phyloP scores from a whole-genome alignment of 2,797 vertebrate genomes.

The Pygocentrus nattereri region DNA sequence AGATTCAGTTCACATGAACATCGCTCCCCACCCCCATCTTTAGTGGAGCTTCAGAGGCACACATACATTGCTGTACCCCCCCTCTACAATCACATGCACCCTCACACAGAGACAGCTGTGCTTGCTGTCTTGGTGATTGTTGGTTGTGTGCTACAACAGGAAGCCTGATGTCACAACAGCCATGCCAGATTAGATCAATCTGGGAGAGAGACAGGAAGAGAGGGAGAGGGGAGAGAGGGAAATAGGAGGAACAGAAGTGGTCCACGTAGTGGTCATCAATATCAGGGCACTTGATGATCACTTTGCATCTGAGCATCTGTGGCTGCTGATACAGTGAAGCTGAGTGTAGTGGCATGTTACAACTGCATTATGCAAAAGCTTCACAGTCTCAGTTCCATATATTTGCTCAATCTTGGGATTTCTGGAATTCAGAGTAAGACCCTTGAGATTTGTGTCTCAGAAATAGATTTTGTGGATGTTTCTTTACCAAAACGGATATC shows the following conservation, averaged over 20 bases:
- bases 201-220: not conserved
- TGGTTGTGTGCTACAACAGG: constrained; percentile 35
- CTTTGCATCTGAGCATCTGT: constrained; percentile 14
- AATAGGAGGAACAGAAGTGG: not conserved
- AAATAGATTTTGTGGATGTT: no score
- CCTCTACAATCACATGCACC: constrained; percentile 1
- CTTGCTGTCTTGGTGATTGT: constrained; percentile 38
- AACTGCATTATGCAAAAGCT: not conserved
- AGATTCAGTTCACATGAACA: not conserved
- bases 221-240: not conserved
- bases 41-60: not conserved
- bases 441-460: not conserved
- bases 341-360: not conserved
- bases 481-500: no score
- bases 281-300: not conserved
- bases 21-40: not conserved
- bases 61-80: not conserved
- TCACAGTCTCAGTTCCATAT: not conserved
- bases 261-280: not conserved
- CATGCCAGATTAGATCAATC: not conserved
- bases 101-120: constrained; percentile 36
- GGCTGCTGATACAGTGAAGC: not conserved
- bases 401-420: not conserved
- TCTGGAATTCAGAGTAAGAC: not conserved
- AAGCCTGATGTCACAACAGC: constrained; percentile 36